phyloP scores from a whole-genome alignment of 2,888 invertebrate species.

The Malacosoma neustria region DNA sequence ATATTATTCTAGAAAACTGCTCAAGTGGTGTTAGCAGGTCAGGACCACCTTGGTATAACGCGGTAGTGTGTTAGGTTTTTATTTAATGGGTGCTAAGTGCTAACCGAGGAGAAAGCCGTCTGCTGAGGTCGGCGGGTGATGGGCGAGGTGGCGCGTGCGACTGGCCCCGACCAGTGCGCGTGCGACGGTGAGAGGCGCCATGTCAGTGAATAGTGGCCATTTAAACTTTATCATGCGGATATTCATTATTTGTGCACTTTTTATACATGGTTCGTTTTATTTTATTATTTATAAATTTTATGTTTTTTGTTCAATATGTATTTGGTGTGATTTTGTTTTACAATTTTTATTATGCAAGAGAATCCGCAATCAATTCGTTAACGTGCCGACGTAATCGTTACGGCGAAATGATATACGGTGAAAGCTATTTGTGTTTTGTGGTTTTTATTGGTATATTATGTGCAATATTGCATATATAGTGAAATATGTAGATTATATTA shows the following conservation, averaged over 20 bases:
- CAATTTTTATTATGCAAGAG: slow-evolving; percentile 55
- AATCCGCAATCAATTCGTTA: slow-evolving; percentile 36
- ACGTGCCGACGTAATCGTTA: slow-evolving; percentile 51
- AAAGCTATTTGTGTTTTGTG: slow-evolving; percentile 43
- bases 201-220: slow-evolving; percentile 39
- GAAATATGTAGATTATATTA: too few relatives aligned
- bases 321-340: background rate
- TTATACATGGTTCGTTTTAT: slow-evolving; percentile 55
- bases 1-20: background rate
- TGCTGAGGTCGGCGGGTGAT: slow-evolving; percentile 48
- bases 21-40: background rate
- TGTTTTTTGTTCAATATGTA: background rate
- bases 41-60: background rate
- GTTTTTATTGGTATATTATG: slow-evolving; percentile 6
- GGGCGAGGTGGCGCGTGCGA: slow-evolving; percentile 10
- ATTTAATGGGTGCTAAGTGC: slow-evolving; percentile 29
- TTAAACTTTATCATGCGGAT: slow-evolving; percentile 45
- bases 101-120: slow-evolving; percentile 57
- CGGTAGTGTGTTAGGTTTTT: slow-evolving; percentile 13
- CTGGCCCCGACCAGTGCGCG: slow-evolving; percentile 37
- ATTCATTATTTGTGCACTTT: slow-evolving; percentile 53
- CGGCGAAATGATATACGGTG: slow-evolving; percentile 45
- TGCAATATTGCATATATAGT: too few relatives aligned
- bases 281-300: slow-evolving; percentile 5
- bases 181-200: slow-evolving; percentile 66